Base-by-base conservation (phyloP, 1,140 invertebrate genomes). In the Phymorhynchus buccinoides region DNA sequence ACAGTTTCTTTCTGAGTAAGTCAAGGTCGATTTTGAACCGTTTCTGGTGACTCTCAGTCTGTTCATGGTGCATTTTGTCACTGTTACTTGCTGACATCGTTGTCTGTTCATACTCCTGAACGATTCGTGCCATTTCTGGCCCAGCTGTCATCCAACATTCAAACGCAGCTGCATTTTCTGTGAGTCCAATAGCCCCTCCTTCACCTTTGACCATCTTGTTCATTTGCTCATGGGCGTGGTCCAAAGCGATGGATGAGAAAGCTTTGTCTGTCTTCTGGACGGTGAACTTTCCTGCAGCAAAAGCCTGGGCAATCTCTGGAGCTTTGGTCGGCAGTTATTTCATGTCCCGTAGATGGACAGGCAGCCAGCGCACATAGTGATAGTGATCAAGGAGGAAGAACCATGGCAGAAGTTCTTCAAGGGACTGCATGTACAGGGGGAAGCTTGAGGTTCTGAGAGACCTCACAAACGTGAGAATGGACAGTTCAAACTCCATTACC, bases 151-250 rank as follows among this genome's bases (percentile, higher is more conserved):
- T 3, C 62, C 62, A 66, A 27, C 62, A 27, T 7, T 2, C 6
- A 4, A 66, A 3, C 18, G 62, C 62, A 27, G 62, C 62, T 27
- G 62, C 18, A n/a, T 66, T 66, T 0, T 16, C n/a, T 66, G 62
- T 66, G 7, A 66, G 27, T 66, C 62, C 62, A 27, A 52, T 18
- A 52, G 85, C 87, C 52, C 88, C 89, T 71, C 86, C 89, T 73
- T 75, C 68, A 66, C 85, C 88, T 86, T 88, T 88, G 39, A 90
- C 83, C 2, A 86, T 30, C 68, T n/a, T n/a, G 79, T 90, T 90
- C n/a, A 86, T 84, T 84, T 89, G 89, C 73, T 90, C 89, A 73
- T 90, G 89, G 27, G 88, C 87, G 42, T 90, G 87, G 78, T 90
- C 89, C 68, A 90, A 32, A 6, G 84, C 68, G 14, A 89, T 89